These are phyloP conservation scores for Tinamus guttatus DNA, from an alignment of 2,113 vertebrate species.

Conservation along the genomic window DNA sequence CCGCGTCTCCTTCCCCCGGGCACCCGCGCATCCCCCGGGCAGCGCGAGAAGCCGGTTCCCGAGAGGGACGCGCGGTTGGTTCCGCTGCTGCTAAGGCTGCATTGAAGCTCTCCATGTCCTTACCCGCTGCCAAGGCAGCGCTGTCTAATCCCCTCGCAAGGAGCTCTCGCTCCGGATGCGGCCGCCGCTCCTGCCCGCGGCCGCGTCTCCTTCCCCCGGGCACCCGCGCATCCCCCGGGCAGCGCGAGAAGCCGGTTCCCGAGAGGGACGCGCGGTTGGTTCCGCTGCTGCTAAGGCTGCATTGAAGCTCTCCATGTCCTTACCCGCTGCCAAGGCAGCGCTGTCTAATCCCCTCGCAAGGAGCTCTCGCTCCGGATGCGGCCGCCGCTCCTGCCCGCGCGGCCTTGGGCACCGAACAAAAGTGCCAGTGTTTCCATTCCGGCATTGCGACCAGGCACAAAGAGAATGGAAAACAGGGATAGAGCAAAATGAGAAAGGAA, in stretches of 20 bases:
- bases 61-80: neutral
- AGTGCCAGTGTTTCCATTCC: neutral
- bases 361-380: accelerated
- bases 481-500: neutral
- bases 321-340: neutral
- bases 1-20: too few relatives aligned
- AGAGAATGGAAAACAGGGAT: neutral
- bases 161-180: accelerated
- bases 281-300: neutral
- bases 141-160: slow-evolving; percentile 23
- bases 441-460: neutral
- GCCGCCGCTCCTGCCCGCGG: neutral
- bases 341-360: slow-evolving; percentile 23
- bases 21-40: too few relatives aligned
- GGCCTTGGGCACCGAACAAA: neutral
- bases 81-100: neutral
- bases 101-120: slow-evolving; percentile 51
- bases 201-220: too few relatives aligned
- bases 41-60: neutral
- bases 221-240: too few relatives aligned
- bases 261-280: neutral
- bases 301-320: slow-evolving; percentile 51
- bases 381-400: neutral
- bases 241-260: neutral
- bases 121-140: neutral